phyloP scores from a whole-genome alignment of 1,140 invertebrate genomes.

The Hesperophylax magnus region DNA sequence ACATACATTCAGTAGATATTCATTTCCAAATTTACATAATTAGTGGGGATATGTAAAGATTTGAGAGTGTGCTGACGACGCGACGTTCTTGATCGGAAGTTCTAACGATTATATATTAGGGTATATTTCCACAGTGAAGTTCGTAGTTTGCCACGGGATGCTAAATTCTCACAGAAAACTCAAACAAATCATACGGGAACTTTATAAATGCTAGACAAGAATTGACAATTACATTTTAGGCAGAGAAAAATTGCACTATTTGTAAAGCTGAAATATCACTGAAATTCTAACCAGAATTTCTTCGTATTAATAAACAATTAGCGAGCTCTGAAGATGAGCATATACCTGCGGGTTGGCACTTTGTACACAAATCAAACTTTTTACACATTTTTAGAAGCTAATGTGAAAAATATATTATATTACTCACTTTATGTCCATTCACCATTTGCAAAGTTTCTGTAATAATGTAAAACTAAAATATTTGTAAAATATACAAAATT shows the following conservation, averaged over 20 bases:
- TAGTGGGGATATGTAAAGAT: conserved; percentile 54
- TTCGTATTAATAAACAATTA: conserved; percentile 46
- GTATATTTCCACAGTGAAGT: not conserved
- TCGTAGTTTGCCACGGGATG: not conserved
- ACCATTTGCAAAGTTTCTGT: too few species aligned
- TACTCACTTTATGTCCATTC: too few species aligned
- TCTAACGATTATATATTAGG: too few species aligned
- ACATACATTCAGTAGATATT: conserved; percentile 51
- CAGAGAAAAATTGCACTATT: conserved; percentile 54
- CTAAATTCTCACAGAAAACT: not conserved
- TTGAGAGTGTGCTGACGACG: conserved; percentile 39
- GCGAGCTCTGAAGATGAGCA: conserved; percentile 50
- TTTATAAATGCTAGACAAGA: conserved; percentile 26
- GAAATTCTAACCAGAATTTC: conserved; percentile 57
- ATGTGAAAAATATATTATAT: not conserved
- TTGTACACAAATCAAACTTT: conserved; percentile 22
- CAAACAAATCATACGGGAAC: not conserved
- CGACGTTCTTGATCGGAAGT: not conserved
- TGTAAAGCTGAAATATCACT: conserved; percentile 58
- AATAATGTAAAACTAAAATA: too few species aligned
- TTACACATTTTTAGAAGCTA: conserved; percentile 15
- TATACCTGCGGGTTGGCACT: conserved; percentile 54
- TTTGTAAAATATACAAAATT: too few species aligned
- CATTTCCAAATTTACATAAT: conserved; percentile 43
- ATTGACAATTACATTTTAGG: conserved; percentile 47